Percentiles rank a stretch among this genome's conserved stretches.
Conservation (phyloP, 2,113 vertebrate genomes). For the Steatornis caripensis region DNA sequence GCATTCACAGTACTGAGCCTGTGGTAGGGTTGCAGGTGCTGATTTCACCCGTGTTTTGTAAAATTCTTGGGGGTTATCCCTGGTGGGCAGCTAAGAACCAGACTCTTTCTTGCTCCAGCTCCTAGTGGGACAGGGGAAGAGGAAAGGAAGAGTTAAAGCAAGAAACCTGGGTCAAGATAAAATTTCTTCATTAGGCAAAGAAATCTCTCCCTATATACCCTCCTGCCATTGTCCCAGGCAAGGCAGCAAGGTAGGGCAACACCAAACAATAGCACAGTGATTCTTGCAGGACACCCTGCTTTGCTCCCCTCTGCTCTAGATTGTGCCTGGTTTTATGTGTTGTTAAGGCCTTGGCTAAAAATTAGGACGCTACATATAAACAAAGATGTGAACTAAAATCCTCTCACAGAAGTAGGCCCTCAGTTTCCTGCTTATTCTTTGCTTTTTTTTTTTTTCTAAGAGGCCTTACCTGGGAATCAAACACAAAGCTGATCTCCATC, state of each 20-base stretch:
- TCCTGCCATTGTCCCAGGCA: neutral
- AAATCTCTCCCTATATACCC: neutral
- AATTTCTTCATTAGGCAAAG: neutral
- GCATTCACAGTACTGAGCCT: neutral
- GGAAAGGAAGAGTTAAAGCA: neutral
- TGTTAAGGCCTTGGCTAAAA: neutral
- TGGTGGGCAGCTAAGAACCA: neutral
- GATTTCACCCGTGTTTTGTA: neutral
- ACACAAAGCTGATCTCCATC: neutral
- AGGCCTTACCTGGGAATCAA: neutral
- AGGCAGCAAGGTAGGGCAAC: neutral
- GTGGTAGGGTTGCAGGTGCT: neutral
- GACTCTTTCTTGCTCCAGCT: accelerated
- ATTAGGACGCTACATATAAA: neutral
- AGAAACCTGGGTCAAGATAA: neutral
- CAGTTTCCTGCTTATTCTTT: neutral
- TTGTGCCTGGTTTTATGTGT: accelerated
- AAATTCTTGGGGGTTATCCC: neutral
- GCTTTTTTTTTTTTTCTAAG: too few species aligned
- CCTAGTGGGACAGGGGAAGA: neutral
- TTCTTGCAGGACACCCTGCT: neutral
- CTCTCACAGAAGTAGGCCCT: neutral
- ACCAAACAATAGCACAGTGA: neutral
- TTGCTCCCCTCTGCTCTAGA: neutral
- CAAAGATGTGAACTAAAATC: neutral